Evolutionary conservation across 2,888 invertebrate species (phyloP).

Genomic region (Morinoia aosen): DNA sequence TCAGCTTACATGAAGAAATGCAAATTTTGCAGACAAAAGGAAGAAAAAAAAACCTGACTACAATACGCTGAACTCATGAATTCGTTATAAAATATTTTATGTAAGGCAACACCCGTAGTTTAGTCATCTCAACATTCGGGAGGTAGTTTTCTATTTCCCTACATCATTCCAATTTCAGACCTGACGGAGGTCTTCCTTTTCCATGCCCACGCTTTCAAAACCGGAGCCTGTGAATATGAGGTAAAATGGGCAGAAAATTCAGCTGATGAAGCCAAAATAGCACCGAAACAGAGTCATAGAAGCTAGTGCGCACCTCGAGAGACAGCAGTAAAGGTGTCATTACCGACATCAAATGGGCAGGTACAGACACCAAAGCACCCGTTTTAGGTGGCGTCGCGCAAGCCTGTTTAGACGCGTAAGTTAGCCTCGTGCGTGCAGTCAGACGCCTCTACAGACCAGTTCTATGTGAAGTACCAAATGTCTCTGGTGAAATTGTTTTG

Average conservation of each 20-base stretch:
- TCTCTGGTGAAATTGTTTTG: too few relatives aligned
- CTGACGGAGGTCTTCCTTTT: not conserved
- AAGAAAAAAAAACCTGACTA: too few relatives aligned
- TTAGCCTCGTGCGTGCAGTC: not conserved
- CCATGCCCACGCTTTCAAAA: not conserved
- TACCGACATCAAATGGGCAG: not conserved
- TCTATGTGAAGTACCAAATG: too few relatives aligned
- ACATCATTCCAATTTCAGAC: too few relatives aligned
- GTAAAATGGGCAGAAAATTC: not conserved
- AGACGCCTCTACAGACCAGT: too few relatives aligned
- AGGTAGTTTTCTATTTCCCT: too few relatives aligned
- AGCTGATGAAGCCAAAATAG: not conserved
- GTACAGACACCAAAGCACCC: not conserved
- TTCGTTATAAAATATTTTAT: too few relatives aligned
- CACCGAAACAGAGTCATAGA: conserved; percentile 8
- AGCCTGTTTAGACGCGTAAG: not conserved
- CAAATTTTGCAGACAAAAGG: too few relatives aligned
- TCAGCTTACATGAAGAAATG: too few relatives aligned
- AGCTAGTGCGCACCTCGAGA: not conserved
- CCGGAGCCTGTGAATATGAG: not conserved
- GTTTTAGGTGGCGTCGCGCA: not conserved
- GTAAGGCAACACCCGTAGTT: too few relatives aligned
- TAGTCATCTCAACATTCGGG: too few relatives aligned
- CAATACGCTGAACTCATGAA: too few relatives aligned
- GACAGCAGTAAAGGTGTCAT: conserved; percentile 7